phyloP scores from a whole-genome alignment of 2,797 vertebrate species.

The Fistularia tabacaria region DNA sequence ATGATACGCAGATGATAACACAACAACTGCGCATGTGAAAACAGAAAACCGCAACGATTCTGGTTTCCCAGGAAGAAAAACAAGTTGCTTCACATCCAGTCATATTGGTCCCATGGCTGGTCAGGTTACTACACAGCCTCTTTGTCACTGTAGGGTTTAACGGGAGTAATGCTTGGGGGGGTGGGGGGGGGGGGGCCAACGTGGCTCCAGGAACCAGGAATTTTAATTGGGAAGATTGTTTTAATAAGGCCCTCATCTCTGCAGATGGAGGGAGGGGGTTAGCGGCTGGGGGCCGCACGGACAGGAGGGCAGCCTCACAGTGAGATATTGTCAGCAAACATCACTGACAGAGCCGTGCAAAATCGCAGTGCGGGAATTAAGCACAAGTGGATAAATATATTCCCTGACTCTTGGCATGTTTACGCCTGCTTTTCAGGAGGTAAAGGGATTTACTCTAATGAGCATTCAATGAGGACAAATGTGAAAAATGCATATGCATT shows the following conservation, averaged over 20 bases:
- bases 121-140: constrained; percentile 51
- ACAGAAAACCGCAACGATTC: constrained; percentile 18
- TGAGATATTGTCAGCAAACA: constrained; percentile 57
- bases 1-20: constrained; percentile 11
- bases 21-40: constrained; percentile 26
- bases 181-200: constrained; percentile 19
- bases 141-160: constrained; percentile 51
- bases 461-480: constrained; percentile 47
- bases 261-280: constrained; percentile 62
- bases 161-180: constrained; percentile 42
- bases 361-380: constrained; percentile 37
- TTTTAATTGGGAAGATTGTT: constrained; percentile 80
- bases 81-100: constrained; percentile 39
- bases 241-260: constrained; percentile 75
- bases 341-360: constrained; percentile 43
- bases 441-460: constrained; percentile 60
- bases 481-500: constrained; percentile 35
- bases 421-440: constrained; percentile 32
- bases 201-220: constrained; percentile 67
- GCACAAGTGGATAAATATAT: constrained; percentile 45
- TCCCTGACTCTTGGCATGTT: constrained; percentile 31
- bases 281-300: constrained; percentile 56
- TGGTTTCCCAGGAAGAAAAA: constrained; percentile 38
- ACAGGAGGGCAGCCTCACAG: constrained; percentile 47
- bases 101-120: constrained; percentile 30